A percentile compares a stretch with the other conserved stretches of the same genome.
Conservation (phyloP, 1,140 invertebrate genomes). For the Ptiloglossa arizonensis region DNA sequence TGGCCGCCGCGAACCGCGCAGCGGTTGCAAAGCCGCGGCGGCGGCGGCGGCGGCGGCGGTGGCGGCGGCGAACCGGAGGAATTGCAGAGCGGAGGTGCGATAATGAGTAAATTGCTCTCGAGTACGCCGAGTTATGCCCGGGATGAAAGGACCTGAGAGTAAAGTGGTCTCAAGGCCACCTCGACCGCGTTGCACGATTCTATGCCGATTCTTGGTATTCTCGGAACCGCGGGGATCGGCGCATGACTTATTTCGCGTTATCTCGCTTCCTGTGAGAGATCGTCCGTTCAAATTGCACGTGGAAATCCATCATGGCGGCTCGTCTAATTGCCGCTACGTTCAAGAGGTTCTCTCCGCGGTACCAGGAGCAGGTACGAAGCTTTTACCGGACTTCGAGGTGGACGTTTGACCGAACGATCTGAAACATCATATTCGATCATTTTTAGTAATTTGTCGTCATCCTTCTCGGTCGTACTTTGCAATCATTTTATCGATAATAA, state of each 20-base stretch:
- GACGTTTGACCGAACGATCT: no score
- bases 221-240: slow-evolving; percentile 5
- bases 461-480: no score
- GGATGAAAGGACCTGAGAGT: slow-evolving; percentile 57
- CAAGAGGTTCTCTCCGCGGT: background rate
- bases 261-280: slow-evolving; percentile 35
- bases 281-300: slow-evolving; percentile 3
- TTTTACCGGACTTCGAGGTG: background rate
- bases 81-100: slow-evolving; percentile 62
- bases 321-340: background rate
- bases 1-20: slow-evolving; percentile 30
- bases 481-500: no score
- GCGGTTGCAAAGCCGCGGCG: slow-evolving; percentile 29
- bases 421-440: no score
- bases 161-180: slow-evolving; percentile 53
- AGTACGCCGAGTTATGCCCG: slow-evolving; percentile 43
- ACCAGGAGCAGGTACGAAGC: background rate
- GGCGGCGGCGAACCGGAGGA: slow-evolving; percentile 36
- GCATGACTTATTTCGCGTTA: slow-evolving; percentile 28
- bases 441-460: no score
- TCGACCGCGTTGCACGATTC: slow-evolving; percentile 16
- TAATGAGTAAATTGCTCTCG: slow-evolving; percentile 67
- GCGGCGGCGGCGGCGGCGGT: slow-evolving; percentile 29
- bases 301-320: slow-evolving; percentile 12
- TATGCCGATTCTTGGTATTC: slow-evolving; percentile 20